These are phyloP conservation scores for Lasioglossum leucozonium DNA, from an alignment of 2,888 invertebrate species.

Conservation along the genomic window DNA sequence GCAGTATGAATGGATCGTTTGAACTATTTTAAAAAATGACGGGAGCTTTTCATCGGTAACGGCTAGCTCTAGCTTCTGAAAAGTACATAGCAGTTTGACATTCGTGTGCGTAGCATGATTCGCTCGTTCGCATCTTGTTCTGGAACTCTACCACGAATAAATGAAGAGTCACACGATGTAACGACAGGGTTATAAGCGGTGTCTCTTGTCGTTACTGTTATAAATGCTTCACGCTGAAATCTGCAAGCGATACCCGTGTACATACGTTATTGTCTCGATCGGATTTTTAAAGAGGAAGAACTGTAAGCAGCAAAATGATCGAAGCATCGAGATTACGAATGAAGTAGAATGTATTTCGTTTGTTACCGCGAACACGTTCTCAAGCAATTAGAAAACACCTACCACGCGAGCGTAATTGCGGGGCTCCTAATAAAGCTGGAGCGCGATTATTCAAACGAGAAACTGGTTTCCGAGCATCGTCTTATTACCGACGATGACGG, in stretches of 20 bases:
- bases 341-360: conserved; percentile 16
- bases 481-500: conserved; percentile 54
- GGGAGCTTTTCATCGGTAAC: too few relatives aligned
- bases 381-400: conserved; percentile 32
- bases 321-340: neutral
- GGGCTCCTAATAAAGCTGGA: neutral
- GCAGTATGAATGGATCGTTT: too few relatives aligned
- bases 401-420: conserved; percentile 19
- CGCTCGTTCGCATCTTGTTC: neutral
- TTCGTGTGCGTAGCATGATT: neutral
- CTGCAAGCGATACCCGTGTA: neutral
- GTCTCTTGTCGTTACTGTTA: neutral
- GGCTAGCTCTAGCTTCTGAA: neutral
- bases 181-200: neutral
- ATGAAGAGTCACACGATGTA: neutral
- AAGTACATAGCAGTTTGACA: neutral
- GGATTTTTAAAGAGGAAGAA: neutral
- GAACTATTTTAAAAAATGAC: neutral
- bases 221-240: neutral
- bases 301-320: neutral
- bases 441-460: conserved; percentile 8
- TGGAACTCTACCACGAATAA: neutral
- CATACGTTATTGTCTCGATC: neutral
- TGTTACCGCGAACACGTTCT: neutral
- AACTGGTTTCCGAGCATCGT: conserved; percentile 58